Base-by-base conservation (phyloP, 2,113 vertebrate species). In the Dryoscopus gambensis region DNA sequence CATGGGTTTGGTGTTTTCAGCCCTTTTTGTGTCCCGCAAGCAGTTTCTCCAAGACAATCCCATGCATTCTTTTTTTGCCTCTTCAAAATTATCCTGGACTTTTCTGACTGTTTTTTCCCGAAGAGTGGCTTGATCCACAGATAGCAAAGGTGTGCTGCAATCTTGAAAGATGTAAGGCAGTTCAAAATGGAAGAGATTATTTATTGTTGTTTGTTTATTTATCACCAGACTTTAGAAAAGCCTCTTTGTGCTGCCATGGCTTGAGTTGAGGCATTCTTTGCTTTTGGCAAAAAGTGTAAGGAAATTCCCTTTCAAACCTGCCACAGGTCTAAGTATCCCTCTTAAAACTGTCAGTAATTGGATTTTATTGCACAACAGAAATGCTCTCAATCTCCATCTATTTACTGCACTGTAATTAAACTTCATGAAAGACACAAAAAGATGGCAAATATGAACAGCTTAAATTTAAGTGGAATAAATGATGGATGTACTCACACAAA, bases 301-400 rank as follows among this genome's bases (percentile, higher is more conserved):
- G 59, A 93, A 94, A 84, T 80, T 84, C 75, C 47, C 71, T 80
- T 88, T 71, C 52, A 88, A 56, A 63, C 44, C 71, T 91, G 84
- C 79, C 68, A 47, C 55, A 56, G 49, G 63, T 81, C 53, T 74
- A 84, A 77, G 56, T 60, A 74, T 47, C 22, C 20, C 47, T 77
- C 88, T 93, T 95, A 60, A 90, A 95, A 46, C 62, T 78, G 71
- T 71, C 79, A 68, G 56, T 37, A 70, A 64, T 1, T 79, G 11
- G 37, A 60, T 83, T 91, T 93, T 95, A 87, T 83, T 91, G 70
- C 55, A 35, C 46, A 69, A 27, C 42, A 87, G 74, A 87, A 87
- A 71, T 55, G 53, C 31, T 91, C 37, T 57, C 67, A 33, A 19
- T 78, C 57, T 78, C 46, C 1, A 1, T 70, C 46, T 44, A 11